A percentile compares a stretch with the other conserved stretches of the same genome.
Conservation (phyloP, 2,113 vertebrate genomes). For the Ptyas mucosa region DNA sequence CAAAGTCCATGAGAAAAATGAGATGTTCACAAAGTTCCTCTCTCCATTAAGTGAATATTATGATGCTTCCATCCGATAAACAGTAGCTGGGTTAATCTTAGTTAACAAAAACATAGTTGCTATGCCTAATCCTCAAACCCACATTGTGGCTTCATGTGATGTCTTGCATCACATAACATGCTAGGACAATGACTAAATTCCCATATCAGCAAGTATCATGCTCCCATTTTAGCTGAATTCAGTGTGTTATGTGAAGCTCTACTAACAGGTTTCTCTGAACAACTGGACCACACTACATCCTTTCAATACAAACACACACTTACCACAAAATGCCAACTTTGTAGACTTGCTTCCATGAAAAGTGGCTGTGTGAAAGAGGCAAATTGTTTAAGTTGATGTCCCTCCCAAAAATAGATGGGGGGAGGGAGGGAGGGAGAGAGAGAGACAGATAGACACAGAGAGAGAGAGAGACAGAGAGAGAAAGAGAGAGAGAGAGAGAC, state of each 20-base stretch:
- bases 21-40: background rate
- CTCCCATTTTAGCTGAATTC: background rate
- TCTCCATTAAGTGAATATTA: background rate
- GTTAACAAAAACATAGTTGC: background rate
- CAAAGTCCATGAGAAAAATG: background rate
- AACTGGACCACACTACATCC: background rate
- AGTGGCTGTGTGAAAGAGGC: background rate
- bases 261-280: background rate
- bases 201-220: background rate
- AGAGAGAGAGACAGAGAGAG: too few relatives aligned
- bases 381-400: background rate
- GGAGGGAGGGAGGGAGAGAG: too few relatives aligned
- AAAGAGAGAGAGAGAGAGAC: background rate
- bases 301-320: background rate
- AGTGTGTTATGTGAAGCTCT: background rate
- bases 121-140: background rate
- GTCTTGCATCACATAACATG: background rate
- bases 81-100: background rate
- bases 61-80: background rate
- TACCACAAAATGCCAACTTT: background rate
- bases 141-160: background rate
- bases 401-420: background rate
- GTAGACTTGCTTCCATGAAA: background rate
- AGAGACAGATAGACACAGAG: too few relatives aligned
- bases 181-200: background rate